Evolutionary conservation across 53 echinoderm and acorn worm genomes (phyloP).

Genomic region (Paracentrotus lividus): DNA sequence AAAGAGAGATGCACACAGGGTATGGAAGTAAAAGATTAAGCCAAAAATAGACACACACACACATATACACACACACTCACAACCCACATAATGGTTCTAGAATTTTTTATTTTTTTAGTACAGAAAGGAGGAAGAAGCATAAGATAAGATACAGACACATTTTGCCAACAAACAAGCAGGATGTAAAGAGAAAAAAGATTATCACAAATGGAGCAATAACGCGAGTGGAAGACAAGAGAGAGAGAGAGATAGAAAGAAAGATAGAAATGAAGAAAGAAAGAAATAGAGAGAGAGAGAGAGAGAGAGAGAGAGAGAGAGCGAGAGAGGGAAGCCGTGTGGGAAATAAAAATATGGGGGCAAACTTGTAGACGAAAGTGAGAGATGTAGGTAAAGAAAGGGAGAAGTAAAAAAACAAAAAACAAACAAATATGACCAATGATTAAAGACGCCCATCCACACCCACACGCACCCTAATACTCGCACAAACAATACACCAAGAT

Average conservation of each 20-base stretch:
- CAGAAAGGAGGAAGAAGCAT: too few relatives aligned
- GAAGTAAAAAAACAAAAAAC: too few relatives aligned
- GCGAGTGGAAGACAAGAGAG: background rate
- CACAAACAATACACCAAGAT: too few relatives aligned
- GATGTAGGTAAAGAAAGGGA: too few relatives aligned
- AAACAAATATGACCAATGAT: too few relatives aligned
- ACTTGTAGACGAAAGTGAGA: too few relatives aligned
- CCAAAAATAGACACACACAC: background rate
- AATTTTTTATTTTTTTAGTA: too few relatives aligned
- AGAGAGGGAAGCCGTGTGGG: too few relatives aligned
- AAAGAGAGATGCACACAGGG: background rate
- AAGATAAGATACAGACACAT: background rate
- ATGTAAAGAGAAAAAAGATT: background rate
- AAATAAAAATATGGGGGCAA: too few relatives aligned
- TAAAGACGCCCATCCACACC: too few relatives aligned
- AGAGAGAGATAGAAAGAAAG: too few relatives aligned
- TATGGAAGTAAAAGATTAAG: background rate
- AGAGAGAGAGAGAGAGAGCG: background rate
- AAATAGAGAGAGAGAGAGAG: background rate
- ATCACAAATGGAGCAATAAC: background rate
- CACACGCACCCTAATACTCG: background rate
- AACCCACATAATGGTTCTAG: background rate
- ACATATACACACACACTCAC: background rate
- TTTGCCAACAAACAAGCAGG: background rate
- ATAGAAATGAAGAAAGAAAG: background rate